Evolutionary conservation across 2,113 vertebrate species (phyloP).

Genomic region (Forbesichthys papilliferus): DNA sequence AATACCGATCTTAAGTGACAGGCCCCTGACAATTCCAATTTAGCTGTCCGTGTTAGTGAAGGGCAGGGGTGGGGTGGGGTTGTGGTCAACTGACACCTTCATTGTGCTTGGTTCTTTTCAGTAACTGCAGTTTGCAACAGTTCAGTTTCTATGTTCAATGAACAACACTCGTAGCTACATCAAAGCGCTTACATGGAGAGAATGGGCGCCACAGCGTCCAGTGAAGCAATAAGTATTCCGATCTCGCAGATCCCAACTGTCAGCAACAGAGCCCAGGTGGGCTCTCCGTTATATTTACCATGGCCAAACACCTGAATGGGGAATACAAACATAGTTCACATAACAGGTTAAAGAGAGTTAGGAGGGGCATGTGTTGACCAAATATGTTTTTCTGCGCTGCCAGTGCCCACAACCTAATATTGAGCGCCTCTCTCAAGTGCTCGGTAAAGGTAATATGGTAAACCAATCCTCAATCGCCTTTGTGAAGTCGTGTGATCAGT

Average conservation of each 20-base stretch:
- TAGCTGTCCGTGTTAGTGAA: no score
- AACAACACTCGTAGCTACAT: neutral
- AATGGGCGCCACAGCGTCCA: conserved; percentile 93
- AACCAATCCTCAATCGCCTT: no score
- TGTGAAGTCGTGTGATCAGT: no score
- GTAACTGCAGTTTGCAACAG: neutral
- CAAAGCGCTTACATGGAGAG: conserved; percentile 86
- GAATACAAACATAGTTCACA: neutral
- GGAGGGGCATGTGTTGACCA: neutral
- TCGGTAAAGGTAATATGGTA: no score
- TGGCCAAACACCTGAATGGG: conserved; percentile 88
- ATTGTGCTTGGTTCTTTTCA: no score
- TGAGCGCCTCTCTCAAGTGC: no score
- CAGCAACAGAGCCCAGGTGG: conserved; percentile 92
- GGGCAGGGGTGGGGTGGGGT: no score
- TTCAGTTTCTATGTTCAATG: neutral
- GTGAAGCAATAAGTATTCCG: conserved; percentile 92
- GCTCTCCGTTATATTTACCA: conserved; percentile 92
- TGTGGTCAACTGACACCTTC: no score
- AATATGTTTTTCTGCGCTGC: no score
- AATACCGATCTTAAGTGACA: no score
- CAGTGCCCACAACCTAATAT: no score
- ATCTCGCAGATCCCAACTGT: conserved; percentile 93
- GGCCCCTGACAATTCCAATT: no score
- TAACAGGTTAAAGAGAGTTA: neutral